phyloP scores from a whole-genome alignment of 1,140 invertebrate genomes.

The Aphelinus certus region DNA sequence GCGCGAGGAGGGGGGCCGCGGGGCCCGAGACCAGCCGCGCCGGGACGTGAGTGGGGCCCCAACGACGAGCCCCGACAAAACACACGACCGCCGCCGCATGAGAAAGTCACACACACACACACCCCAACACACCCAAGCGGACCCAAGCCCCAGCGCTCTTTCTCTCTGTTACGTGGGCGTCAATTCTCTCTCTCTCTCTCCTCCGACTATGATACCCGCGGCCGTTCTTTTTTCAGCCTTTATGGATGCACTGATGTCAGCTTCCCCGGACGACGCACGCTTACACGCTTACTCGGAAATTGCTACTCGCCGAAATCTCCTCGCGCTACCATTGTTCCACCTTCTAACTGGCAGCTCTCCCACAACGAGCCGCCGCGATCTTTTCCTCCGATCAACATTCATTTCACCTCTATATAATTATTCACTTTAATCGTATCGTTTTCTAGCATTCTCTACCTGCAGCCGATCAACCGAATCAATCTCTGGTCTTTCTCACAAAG shows the following conservation, averaged over 20 bases:
- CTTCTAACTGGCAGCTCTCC: too few relatives aligned
- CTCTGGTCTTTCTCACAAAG: too few relatives aligned
- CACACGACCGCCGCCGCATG: constrained; percentile 20
- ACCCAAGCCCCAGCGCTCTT: too few relatives aligned
- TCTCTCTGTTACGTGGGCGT: constrained; percentile 17
- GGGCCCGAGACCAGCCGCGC: not conserved
- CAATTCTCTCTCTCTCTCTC: not conserved
- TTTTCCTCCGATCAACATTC: too few relatives aligned
- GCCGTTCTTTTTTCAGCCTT: not conserved
- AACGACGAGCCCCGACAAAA: constrained; percentile 37
- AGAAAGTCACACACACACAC: constrained; percentile 28
- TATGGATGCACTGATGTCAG: not conserved
- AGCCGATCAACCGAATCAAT: too few relatives aligned
- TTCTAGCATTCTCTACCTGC: too few relatives aligned
- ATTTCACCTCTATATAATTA: too few relatives aligned
- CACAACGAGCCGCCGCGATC: too few relatives aligned
- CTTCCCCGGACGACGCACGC: too few relatives aligned
- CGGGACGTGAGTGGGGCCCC: constrained; percentile 36
- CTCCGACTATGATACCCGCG: not conserved
- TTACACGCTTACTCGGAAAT: not conserved
- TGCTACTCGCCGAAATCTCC: constrained; percentile 10
- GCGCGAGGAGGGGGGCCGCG: not conserved
- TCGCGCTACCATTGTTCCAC: too few relatives aligned
- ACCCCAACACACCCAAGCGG: too few relatives aligned
- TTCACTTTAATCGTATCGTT: too few relatives aligned